These are phyloP conservation scores for Eupithecia pulchellata DNA, from an alignment of 2,888 invertebrate species.

Conservation along the genomic window DNA sequence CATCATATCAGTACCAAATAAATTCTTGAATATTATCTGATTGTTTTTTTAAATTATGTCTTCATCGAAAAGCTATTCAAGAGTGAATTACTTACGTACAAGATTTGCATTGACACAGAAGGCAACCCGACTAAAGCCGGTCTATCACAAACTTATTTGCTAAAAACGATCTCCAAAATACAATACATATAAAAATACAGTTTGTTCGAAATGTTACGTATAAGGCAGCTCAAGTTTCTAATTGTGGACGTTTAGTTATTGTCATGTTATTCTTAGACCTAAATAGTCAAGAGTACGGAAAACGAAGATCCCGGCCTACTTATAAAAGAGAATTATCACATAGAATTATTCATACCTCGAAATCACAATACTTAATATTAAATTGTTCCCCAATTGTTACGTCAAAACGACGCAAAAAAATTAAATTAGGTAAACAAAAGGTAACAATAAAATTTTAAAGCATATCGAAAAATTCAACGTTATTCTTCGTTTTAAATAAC, in stretches of 20 bases:
- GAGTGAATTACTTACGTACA: slow-evolving; percentile 42
- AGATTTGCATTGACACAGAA: slow-evolving; percentile 64
- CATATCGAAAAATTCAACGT: slow-evolving; percentile 69
- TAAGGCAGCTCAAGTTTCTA: slow-evolving; percentile 53
- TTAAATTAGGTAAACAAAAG: slow-evolving; percentile 79
- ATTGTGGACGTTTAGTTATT: slow-evolving; percentile 64
- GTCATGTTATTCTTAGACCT: slow-evolving; percentile 64
- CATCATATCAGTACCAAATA: neutral
- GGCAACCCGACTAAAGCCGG: slow-evolving; percentile 63
- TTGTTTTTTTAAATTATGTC: neutral
- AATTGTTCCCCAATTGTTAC: slow-evolving; percentile 80
- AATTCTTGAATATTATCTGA: neutral
- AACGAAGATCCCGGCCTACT: slow-evolving; percentile 73
- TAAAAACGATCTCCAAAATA: slow-evolving; percentile 57
- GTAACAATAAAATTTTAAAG: slow-evolving; percentile 82
- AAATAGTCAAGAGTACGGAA: slow-evolving; percentile 58
- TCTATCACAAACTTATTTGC: slow-evolving; percentile 71
- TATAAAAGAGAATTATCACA: slow-evolving; percentile 79
- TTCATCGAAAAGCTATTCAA: slow-evolving; percentile 36
- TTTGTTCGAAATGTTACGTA: slow-evolving; percentile 70
- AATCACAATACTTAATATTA: slow-evolving; percentile 82
- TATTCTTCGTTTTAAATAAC: slow-evolving; percentile 79
- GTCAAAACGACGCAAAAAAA: slow-evolving; percentile 71
- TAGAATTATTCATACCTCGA: slow-evolving; percentile 78
- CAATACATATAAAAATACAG: slow-evolving; percentile 54